Base-by-base conservation (phyloP, 2,888 invertebrate genomes). In the Lepidonotus clava region DNA sequence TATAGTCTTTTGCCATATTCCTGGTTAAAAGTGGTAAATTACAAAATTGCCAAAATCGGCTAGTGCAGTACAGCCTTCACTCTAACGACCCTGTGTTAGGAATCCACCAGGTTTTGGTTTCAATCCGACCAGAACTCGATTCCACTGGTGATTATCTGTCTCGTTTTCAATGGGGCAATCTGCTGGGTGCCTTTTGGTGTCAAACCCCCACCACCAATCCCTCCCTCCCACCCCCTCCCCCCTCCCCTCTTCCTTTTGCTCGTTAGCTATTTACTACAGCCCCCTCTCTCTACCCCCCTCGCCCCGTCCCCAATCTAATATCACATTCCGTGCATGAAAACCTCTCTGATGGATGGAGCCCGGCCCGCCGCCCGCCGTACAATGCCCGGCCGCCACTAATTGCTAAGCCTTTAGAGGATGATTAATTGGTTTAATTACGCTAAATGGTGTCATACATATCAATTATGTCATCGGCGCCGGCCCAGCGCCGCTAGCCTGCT, bases 391-490 rank as follows among this genome's bases (percentile, higher is more conserved):
- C 24, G 24, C 32, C 80, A 80, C 80, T 80, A 80, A 80, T 80
- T 80, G 80, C 80, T 41, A 51, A 76, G 46, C 80, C 80, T 46
- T 80, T 80, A n/a, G 80, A 80, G 80, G 51, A 51, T 80, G 80
- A 80, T 80, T 80, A 80, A 80, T 80, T 41, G 51, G 80, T 80
- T 80, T 80, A 80, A 80, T 80, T 80, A 80, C 80, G 80, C 80
- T 80, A 80, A 80, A 80, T 80, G 80, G 80, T 80, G 80, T 80
- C 41, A 80, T 80, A 80, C 80, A 80, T 80, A 80, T 80, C 80
- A 80, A 80, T 80, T 80, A 80, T 80, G 80, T 80, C 80, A 51
- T 41, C 80, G 51, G 80, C 21, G 0, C 32, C 71, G 24, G 80
- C 46, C 24, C 24, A n/a, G 80, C 46, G 46, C 46, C 46, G 8